Conservation (phyloP, 2,113 vertebrate genomes). For the Solea senegalensis region DNA sequence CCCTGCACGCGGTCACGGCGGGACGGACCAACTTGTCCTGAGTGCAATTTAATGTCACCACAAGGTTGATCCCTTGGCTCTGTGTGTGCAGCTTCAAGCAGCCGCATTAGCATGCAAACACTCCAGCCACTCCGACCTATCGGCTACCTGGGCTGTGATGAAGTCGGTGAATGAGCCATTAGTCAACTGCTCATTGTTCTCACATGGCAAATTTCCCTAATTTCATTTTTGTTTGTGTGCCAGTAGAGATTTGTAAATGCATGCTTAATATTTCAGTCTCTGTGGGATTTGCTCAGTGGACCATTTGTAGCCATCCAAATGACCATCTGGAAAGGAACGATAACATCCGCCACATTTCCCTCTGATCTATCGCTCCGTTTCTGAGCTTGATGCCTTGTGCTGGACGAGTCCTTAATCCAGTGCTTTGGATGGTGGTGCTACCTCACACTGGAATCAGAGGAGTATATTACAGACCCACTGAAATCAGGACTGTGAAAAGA, state of each 20-base stretch:
- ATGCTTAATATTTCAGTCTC: constrained; percentile 80
- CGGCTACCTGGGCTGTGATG: constrained; percentile 73
- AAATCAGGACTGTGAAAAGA: constrained; percentile 53
- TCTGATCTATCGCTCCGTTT: constrained; percentile 73
- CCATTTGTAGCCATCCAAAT: constrained; percentile 78
- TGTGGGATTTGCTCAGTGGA: constrained; percentile 68
- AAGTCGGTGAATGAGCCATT: constrained; percentile 72
- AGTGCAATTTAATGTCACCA: constrained; percentile 65
- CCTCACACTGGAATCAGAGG: constrained; percentile 16
- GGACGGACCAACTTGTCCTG: constrained; percentile 44
- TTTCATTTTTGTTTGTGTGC: constrained; percentile 79
- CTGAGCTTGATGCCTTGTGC: constrained; percentile 51
- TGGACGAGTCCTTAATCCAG: constrained; percentile 28
- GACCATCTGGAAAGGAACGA: constrained; percentile 81
- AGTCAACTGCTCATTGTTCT: constrained; percentile 77
- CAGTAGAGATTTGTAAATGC: constrained; percentile 80
- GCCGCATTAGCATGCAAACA: constrained; percentile 67
- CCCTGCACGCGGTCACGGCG: constrained; percentile 48
- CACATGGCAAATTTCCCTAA: constrained; percentile 75
- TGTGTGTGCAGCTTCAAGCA: constrained; percentile 32
- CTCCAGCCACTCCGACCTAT: constrained; percentile 38
- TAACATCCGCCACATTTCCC: constrained; percentile 63
- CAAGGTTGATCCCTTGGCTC: constrained; percentile 68
- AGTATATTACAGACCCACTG: constrained; percentile 40
- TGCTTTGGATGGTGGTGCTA: constrained; percentile 12